Conservation (phyloP, 2,113 vertebrate genomes). For the Microtus ochrogaster region DNA sequence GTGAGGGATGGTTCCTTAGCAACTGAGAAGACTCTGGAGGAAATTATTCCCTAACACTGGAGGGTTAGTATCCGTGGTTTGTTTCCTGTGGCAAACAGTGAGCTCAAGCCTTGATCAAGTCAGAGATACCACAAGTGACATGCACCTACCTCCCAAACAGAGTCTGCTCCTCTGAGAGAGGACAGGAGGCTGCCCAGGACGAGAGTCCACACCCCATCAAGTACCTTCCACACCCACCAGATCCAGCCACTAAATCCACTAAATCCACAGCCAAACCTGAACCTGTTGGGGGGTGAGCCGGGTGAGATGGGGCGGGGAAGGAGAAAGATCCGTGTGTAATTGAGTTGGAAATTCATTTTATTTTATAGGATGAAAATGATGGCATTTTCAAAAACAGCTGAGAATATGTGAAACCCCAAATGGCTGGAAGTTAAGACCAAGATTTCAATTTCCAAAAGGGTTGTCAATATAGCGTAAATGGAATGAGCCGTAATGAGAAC, state of each 20-base stretch:
- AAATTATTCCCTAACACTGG: neutral
- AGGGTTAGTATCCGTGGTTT: neutral
- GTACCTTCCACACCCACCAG: neutral
- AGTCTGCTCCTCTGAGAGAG: neutral
- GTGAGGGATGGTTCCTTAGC: neutral
- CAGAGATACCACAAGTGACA: neutral
- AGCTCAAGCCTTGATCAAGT: neutral
- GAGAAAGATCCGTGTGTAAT: neutral
- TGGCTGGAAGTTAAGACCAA: constrained; percentile 23
- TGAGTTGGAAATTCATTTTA: constrained; percentile 2
- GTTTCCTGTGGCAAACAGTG: neutral
- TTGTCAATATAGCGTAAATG: neutral
- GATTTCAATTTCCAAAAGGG: neutral
- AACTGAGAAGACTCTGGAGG: neutral
- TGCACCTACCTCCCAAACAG: neutral
- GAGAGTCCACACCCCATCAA: neutral
- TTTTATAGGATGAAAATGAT: neutral
- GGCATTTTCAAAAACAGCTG: constrained; percentile 14
- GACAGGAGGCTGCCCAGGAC: neutral
- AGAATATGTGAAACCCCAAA: constrained; percentile 28
- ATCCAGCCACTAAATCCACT: neutral
- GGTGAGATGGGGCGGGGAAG: neutral
- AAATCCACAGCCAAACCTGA: neutral
- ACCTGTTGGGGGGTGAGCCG: rapidly evolving
- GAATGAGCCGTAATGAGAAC: neutral